These are phyloP conservation scores for Pachycephus smyrnensis DNA, from an alignment of 2,888 invertebrate genomes.

Conservation along the genomic window DNA sequence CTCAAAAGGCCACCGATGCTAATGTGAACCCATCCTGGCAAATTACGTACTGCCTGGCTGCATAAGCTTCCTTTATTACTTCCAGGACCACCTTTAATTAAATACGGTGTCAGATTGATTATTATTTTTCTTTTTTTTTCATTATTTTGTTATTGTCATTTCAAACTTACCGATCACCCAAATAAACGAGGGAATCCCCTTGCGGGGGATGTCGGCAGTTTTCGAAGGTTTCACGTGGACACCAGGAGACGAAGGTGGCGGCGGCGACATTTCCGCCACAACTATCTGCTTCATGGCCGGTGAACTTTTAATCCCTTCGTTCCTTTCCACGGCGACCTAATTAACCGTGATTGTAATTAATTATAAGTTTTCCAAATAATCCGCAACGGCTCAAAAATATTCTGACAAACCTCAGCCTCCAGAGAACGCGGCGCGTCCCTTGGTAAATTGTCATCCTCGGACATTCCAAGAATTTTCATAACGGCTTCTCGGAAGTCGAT, in stretches of 20 bases:
- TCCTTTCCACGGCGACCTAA: conserved; percentile 59
- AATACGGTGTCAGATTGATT: background rate
- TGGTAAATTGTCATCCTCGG: conserved; percentile 37
- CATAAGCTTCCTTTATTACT: conserved; percentile 89
- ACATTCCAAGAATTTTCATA: conserved; percentile 78
- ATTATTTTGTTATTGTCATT: background rate
- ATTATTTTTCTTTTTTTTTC: background rate
- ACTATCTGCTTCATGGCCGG: conserved; percentile 37
- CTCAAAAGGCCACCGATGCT: conserved; percentile 85
- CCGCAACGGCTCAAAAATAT: conserved; percentile 9
- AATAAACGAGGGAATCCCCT: conserved; percentile 65
- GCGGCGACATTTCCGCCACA: conserved; percentile 31
- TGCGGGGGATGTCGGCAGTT: conserved; percentile 54
- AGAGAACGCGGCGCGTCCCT: conserved; percentile 37
- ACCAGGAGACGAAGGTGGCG: conserved; percentile 34
- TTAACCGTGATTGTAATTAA: background rate
- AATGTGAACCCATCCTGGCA: conserved; percentile 81
- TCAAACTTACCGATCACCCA: conserved; percentile 68
- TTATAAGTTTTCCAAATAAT: background rate
- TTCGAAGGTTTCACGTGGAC: conserved; percentile 47
- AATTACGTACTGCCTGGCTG: conserved; percentile 76
- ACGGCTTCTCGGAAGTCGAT: conserved; percentile 85
- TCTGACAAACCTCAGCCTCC: conserved; percentile 54
- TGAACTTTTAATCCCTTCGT: conserved; percentile 32
- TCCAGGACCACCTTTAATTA: conserved; percentile 82